Evolutionary conservation across 1,140 invertebrate genomes (phyloP).

Genomic region (Dufourea novaeangliae): DNA sequence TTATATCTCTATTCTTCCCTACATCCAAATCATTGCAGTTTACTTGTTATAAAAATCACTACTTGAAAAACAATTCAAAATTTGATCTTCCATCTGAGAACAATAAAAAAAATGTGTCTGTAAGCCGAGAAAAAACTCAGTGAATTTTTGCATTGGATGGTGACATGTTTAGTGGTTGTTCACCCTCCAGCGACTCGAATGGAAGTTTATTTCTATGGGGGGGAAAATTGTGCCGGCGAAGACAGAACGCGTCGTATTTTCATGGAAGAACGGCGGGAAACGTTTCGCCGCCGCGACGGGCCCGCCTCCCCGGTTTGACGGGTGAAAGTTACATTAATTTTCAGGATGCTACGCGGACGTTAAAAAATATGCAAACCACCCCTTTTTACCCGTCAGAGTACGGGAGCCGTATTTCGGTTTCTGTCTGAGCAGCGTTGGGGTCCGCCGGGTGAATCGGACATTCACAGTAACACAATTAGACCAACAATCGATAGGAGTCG

Average conservation of each 20-base stretch:
- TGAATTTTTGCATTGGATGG: neutral
- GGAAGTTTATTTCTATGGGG: slow-evolving; percentile 48
- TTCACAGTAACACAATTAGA: slow-evolving; percentile 81
- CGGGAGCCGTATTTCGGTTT: slow-evolving; percentile 72
- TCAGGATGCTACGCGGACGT: slow-evolving; percentile 72
- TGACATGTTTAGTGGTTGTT: neutral
- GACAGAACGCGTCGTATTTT: slow-evolving; percentile 9
- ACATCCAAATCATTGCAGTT: neutral
- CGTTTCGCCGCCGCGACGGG: slow-evolving; percentile 52
- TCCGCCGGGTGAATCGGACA: slow-evolving; percentile 77
- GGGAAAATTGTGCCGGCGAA: slow-evolving; percentile 49
- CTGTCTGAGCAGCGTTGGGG: slow-evolving; percentile 62
- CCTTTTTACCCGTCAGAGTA: slow-evolving; percentile 76
- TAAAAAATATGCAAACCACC: slow-evolving; percentile 79
- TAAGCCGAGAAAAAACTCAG: neutral
- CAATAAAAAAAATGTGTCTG: neutral
- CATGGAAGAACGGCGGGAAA: slow-evolving; percentile 47
- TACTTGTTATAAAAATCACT: neutral
- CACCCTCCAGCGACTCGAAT: slow-evolving; percentile 30
- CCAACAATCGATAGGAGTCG: slow-evolving; percentile 78
- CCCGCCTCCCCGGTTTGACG: slow-evolving; percentile 62
- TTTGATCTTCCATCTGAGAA: too few relatives aligned
- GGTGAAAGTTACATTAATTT: slow-evolving; percentile 77
- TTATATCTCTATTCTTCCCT: neutral
- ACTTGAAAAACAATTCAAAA: too few relatives aligned